Evolutionary conservation across 2,797 vertebrate species (phyloP).

Genomic region (Scarus forsteni): DNA sequence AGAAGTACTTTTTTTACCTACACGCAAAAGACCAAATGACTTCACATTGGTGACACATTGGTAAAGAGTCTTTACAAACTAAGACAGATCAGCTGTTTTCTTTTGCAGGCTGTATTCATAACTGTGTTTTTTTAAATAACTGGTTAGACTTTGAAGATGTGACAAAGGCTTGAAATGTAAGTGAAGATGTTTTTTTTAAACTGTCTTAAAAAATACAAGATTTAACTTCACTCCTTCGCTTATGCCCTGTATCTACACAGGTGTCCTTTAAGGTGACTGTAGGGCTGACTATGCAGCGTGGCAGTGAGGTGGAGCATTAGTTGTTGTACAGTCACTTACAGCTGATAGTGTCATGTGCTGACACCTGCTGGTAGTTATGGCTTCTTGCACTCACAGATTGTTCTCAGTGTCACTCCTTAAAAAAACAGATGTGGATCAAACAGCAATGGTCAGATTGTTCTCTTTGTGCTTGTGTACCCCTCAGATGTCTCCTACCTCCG

Average conservation of each 20-base stretch:
- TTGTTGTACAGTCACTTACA: conserved; percentile 8
- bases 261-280: neutral
- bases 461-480: neutral
- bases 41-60: too few relatives aligned
- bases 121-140: too few relatives aligned
- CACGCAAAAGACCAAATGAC: too few relatives aligned
- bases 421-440: conserved; percentile 8
- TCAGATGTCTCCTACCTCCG: conserved; percentile 89
- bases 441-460: neutral
- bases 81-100: too few relatives aligned
- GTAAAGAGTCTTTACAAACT: too few relatives aligned
- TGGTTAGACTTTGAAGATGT: too few relatives aligned
- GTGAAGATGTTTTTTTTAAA: too few relatives aligned
- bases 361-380: conserved; percentile 50
- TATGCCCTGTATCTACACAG: neutral
- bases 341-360: conserved; percentile 28
- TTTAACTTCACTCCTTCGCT: too few relatives aligned
- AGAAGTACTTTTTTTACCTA: too few relatives aligned
- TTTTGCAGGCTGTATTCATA: too few relatives aligned
- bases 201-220: too few relatives aligned
- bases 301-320: neutral
- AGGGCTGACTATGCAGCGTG: neutral
- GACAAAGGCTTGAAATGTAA: too few relatives aligned
- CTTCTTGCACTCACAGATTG: neutral
- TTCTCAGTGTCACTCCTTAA: neutral